A percentile compares a stretch with the other conserved stretches of the same genome.
phyloP scores from a whole-genome alignment of 2,797 vertebrate genomes.

The Neomorphus geoffroyi region DNA sequence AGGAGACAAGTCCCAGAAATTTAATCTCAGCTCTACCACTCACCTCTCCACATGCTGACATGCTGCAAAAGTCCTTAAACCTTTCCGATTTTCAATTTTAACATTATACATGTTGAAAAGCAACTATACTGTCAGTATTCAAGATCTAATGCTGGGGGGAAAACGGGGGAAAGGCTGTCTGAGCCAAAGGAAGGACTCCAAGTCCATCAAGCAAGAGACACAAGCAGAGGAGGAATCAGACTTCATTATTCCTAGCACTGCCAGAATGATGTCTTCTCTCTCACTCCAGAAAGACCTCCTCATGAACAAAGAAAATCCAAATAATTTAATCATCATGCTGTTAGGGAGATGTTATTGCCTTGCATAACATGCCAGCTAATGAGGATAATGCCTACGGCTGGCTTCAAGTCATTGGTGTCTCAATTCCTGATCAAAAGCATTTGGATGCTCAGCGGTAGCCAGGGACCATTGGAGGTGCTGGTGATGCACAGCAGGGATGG shows the following conservation, averaged over 20 bases:
- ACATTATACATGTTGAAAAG: not conserved
- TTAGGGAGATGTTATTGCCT: not conserved
- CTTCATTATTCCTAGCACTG: not conserved
- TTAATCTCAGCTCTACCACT: not conserved
- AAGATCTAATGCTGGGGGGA: not conserved
- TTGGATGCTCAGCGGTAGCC: not conserved
- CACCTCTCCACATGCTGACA: not conserved
- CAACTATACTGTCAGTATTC: not conserved
- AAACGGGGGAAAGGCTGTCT: not conserved
- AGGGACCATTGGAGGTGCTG: not conserved
- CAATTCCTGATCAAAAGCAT: not conserved
- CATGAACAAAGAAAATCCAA: not conserved
- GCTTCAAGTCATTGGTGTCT: not conserved
- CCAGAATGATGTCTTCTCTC: not conserved
- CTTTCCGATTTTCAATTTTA: not conserved
- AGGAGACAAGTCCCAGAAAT: not conserved
- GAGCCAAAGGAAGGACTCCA: not conserved
- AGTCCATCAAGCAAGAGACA: not conserved
- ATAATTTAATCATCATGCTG: not conserved
- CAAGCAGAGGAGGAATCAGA: not conserved
- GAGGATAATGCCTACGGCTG: not conserved
- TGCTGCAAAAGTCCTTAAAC: not conserved
- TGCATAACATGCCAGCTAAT: not conserved
- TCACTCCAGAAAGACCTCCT: not conserved
- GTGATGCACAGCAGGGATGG: not conserved